Conservation (phyloP, 2,888 invertebrate genomes). For the Oligia strigilis region DNA sequence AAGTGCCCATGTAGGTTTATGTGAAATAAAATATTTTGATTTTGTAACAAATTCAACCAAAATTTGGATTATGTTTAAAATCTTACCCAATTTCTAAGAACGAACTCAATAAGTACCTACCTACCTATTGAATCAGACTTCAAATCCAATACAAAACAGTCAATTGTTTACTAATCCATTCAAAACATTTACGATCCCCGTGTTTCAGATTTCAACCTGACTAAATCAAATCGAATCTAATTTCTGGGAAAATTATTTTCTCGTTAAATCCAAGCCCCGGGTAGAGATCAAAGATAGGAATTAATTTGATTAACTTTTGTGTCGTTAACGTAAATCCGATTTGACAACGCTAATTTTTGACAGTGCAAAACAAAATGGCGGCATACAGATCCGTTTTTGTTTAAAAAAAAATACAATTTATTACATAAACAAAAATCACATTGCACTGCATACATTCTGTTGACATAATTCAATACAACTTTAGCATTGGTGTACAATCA, state of each 20-base stretch:
- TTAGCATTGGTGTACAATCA: too few relatives aligned
- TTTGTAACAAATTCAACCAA: too few relatives aligned
- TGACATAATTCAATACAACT: too few relatives aligned
- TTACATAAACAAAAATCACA: too few relatives aligned
- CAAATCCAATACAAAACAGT: constrained; percentile 44
- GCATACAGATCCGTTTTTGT: constrained; percentile 28
- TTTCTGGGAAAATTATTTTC: constrained; percentile 65
- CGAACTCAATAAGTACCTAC: constrained; percentile 22
- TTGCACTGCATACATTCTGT: too few relatives aligned
- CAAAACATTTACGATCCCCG: constrained; percentile 57
- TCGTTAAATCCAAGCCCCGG: constrained; percentile 65
- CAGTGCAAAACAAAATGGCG: constrained; percentile 34
- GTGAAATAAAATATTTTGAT: too few relatives aligned
- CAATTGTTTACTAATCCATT: constrained; percentile 60
- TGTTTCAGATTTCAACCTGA: constrained; percentile 62
- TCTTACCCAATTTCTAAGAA: constrained; percentile 14
- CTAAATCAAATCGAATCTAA: constrained; percentile 67
- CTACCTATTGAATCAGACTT: not conserved
- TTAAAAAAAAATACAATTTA: not conserved
- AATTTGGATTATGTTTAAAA: not conserved
- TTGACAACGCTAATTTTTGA: constrained; percentile 34
- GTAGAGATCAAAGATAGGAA: constrained; percentile 71
- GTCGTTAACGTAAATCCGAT: constrained; percentile 57
- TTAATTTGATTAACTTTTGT: constrained; percentile 75
- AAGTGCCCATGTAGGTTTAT: too few relatives aligned